Percentiles rank a stretch among this genome's conserved stretches.
phyloP scores from a whole-genome alignment of 2,113 vertebrate genomes.

The zebrafish (Danio rerio) region GRCz12tu NC_133191.1:35953501-35954000 shows the following conservation, averaged over 20 bases:
- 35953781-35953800: no score
- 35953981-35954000: constrained; percentile 45
- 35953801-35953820: not conserved
- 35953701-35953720: not conserved
- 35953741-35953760: not conserved
- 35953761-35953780: not conserved
- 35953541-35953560: not conserved
- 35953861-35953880: no score
- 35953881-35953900: not conserved
- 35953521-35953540: constrained; percentile 32
- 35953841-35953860: not conserved
- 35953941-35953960: not conserved
- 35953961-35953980: constrained; percentile 14
- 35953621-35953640: constrained; percentile 34
- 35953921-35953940: not conserved
- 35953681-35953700: not conserved
- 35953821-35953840: not conserved
- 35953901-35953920: not conserved
- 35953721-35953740: not conserved
- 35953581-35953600: constrained; percentile 61
- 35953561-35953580: not conserved
- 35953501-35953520: constrained; percentile 60
- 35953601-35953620: not conserved
- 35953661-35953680: not conserved
- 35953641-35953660: constrained; percentile 75